These are phyloP conservation scores for Tetragnatha montana DNA, from an alignment of 2,888 invertebrate species.

Conservation along the genomic window DNA sequence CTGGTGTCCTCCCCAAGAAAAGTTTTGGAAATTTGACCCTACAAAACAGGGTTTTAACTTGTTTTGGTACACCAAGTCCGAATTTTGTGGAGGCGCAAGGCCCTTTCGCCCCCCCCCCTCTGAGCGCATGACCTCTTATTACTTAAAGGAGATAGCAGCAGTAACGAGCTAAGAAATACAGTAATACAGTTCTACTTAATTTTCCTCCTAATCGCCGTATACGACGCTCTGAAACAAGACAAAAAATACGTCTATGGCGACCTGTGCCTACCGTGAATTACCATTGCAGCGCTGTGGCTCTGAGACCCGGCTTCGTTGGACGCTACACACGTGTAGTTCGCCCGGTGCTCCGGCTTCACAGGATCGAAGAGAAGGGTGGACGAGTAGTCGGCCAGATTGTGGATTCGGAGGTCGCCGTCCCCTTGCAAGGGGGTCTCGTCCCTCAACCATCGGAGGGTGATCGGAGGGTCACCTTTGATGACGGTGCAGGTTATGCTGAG, in stretches of 20 bases:
- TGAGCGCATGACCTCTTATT: too few species aligned
- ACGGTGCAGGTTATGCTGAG: constrained; percentile 77
- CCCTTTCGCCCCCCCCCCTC: too few species aligned
- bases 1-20: too few species aligned
- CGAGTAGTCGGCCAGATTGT: constrained; percentile 74
- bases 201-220: too few species aligned
- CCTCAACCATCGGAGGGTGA: constrained; percentile 76
- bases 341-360: constrained; percentile 74
- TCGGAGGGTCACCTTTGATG: constrained; percentile 75
- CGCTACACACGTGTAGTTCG: constrained; percentile 75
- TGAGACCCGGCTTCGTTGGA: constrained; percentile 74
- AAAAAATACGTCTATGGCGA: not conserved
- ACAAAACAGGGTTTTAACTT: too few species aligned
- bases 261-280: constrained; percentile 73
- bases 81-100: too few species aligned
- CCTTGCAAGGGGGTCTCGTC: constrained; percentile 66
- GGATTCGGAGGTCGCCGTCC: constrained; percentile 73
- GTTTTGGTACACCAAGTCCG: too few species aligned
- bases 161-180: too few species aligned
- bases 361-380: constrained; percentile 75
- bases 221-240: not conserved
- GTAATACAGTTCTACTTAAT: too few species aligned
- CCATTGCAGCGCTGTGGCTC: constrained; percentile 74
- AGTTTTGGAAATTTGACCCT: too few species aligned
- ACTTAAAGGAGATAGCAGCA: too few species aligned